phyloP scores from a whole-genome alignment of 2,113 vertebrate species.

The Tautogolabrus adspersus region DNA sequence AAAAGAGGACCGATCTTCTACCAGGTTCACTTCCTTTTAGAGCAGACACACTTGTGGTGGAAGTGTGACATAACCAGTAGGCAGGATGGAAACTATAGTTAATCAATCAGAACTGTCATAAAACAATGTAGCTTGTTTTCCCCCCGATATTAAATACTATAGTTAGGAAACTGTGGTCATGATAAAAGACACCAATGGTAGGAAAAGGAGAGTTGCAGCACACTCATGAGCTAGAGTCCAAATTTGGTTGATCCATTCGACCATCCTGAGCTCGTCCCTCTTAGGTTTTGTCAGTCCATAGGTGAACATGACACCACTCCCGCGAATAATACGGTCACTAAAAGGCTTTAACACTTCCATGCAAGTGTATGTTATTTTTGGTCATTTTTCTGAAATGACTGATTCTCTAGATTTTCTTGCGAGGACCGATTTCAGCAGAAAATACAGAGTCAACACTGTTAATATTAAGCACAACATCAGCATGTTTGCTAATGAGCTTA shows the following conservation, averaged over 20 bases:
- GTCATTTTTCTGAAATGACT: background rate
- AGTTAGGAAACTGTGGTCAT: too few relatives aligned
- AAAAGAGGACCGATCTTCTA: constrained; percentile 17
- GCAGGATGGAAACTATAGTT: background rate
- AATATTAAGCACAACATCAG: constrained; percentile 30
- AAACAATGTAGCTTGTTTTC: too few relatives aligned
- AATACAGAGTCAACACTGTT: background rate
- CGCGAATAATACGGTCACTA: background rate
- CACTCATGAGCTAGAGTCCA: background rate
- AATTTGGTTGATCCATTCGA: background rate
- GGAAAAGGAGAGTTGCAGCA: background rate
- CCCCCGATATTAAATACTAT: too few relatives aligned
- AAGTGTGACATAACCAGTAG: background rate
- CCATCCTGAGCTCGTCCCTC: too few relatives aligned
- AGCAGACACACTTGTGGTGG: constrained; percentile 6
- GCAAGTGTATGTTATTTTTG: background rate
- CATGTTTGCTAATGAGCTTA: constrained; percentile 33
- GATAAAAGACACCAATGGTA: too few relatives aligned
- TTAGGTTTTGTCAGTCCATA: background rate
- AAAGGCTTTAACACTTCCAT: background rate
- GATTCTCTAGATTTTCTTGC: background rate
- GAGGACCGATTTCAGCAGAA: constrained; percentile 2
- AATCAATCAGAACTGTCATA: background rate
- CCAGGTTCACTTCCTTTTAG: constrained; percentile 43
- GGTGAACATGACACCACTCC: background rate